Conservation (phyloP, 1,140 invertebrate genomes). For the Trichonephila clavipes region DNA sequence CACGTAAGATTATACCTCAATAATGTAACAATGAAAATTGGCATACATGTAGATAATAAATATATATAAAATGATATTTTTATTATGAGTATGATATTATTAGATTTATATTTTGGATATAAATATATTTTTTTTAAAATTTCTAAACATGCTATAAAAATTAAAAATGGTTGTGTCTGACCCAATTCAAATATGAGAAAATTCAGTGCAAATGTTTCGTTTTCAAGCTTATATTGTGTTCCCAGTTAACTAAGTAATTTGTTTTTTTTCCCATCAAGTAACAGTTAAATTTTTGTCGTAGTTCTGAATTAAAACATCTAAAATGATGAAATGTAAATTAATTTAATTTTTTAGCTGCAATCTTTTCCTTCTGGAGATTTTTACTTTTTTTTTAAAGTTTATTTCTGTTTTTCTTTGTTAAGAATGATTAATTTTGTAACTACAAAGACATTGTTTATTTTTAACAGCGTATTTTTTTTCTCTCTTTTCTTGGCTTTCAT, state of each 20-base stretch:
- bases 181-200: too few species aligned
- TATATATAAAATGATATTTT: too few species aligned
- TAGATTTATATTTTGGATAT: too few species aligned
- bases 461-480: neutral
- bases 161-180: too few species aligned
- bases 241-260: neutral
- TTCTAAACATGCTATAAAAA: too few species aligned
- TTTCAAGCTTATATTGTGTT: neutral
- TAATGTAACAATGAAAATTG: too few species aligned
- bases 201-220: neutral
- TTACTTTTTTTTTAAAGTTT: neutral
- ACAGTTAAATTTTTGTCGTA: neutral
- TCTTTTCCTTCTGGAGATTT: neutral
- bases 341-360: neutral
- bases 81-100: too few species aligned
- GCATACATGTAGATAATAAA: too few species aligned
- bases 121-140: too few species aligned
- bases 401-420: neutral
- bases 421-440: conserved; percentile 26
- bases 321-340: neutral
- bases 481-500: neutral
- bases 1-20: too few species aligned
- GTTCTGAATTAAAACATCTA: neutral
- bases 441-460: neutral
- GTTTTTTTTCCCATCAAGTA: neutral